Base-by-base conservation (phyloP, 1,140 invertebrate genomes). In the Zaprionus ghesquierei region DNA sequence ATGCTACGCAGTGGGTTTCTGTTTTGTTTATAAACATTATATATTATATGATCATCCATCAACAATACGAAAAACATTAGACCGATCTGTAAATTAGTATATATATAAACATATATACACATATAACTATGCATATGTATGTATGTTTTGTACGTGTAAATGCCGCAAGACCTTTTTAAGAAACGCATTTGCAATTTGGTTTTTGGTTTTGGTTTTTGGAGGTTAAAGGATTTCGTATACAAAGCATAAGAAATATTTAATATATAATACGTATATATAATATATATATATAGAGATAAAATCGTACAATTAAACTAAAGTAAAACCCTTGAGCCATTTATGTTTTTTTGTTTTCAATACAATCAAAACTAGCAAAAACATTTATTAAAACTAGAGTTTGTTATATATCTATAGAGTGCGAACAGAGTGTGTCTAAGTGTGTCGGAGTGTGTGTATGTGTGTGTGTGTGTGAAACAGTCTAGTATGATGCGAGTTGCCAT, bases 41-140 rank as follows among this genome's bases (percentile, higher is more conserved):
- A 25, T 33, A 46, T 33, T 62, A 69, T 31, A 76, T 68, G 15
- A 46, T 59, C 33, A 72, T 51, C 53, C 61, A 73, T 68, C 59
- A 84, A 84, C 77, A 86, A 68, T 81, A 86, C 69, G 54, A 79
- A 76, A 72, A 86, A 86, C 81, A 86, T 81, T 69, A 61, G 63
- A 81, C 75, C 75, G 78, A 69, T 87, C 70, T 86, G 66, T 65
- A 71, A 75, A 81, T 87, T 68, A 78, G 78, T 75, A 65, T 41
- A 53, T 71, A 74, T 64, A 79, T 66, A 55, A 55, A 59, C 55
- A 61, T 62, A 66, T 65, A 71, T 65, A 78, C 22, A 38, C 38
- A 41, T 8, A 53, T 51, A 25, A 38, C 13, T n/a, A 51, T 51
- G 13, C 27, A 51, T 51, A 51, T n/a, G n/a, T 46, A 46, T 46